Evolutionary conservation across 1,140 invertebrate species (phyloP), one percentile per base, ranked within the genome.

Genomic region (Drepana arcuata): DNA sequence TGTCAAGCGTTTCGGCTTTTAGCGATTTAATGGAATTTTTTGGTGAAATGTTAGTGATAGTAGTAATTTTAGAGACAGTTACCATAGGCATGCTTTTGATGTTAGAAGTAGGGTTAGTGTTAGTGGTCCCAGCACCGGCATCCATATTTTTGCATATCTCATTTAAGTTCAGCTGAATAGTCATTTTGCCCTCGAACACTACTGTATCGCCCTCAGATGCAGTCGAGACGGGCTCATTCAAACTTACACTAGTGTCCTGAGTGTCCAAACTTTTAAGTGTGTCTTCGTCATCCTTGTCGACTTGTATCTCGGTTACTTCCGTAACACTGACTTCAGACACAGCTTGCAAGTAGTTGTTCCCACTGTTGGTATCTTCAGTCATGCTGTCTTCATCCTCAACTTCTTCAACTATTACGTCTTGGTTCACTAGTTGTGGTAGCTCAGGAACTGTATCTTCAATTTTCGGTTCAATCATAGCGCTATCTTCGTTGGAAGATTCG

Each of bases 231-330:
- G 77, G 74, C 48, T 79, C 82, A 65, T 78, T 81, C 30, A 85
- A 64, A 85, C 84, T 85, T 85, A 85, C 84, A 73, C 84, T 85
- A 52, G 69, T 81, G 48, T 85, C 84, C 46, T 83, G 77, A 54
- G 70, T 79, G 32, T 85, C 81, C 61, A 84, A 61, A 61, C 79
- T 83, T 61, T 83, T 84, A 33, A 83, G 59, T 25, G 81, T 85
- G 34, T 84, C 84, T 54, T 85, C 81, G 40, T 85, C 81, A 42
- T 85, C 82, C 54, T 78, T 80, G 48, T 85, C 82, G 34, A 75
- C 62, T 52, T 75, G 70, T 34, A 83, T 75, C 50, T 83, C 79
- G 11, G 78, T 83, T 14, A 75, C 58, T 36, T 79, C 75, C 3
- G 75, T 73, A 15, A 74, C 70, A 42, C 71, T 82, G 3, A 75